These are phyloP conservation scores for Parnassius mnemosyne DNA, from an alignment of 2,888 invertebrate species.

Conservation along the genomic window DNA sequence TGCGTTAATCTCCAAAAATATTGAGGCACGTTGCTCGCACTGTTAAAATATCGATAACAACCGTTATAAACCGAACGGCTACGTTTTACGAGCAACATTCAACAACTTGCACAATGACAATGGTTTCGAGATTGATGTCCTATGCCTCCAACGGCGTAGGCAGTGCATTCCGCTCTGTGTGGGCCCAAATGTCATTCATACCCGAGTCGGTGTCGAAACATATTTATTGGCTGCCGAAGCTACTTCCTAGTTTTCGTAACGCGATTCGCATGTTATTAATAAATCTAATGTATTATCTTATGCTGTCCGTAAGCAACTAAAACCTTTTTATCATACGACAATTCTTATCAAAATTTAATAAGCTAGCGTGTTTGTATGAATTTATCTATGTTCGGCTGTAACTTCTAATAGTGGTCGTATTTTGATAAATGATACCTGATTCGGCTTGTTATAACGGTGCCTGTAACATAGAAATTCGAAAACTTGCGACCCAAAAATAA, in stretches of 20 bases:
- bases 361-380: not conserved
- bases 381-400: not conserved
- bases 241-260: constrained; percentile 36
- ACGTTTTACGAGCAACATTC: constrained; percentile 27
- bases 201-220: constrained; percentile 41
- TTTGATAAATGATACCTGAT: too few species aligned
- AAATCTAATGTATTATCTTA: not conserved
- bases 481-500: too few species aligned
- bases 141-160: constrained; percentile 54
- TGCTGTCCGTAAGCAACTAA: too few species aligned
- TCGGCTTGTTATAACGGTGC: too few species aligned
- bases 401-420: not conserved
- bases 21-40: constrained; percentile 14
- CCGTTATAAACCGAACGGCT: constrained; percentile 29
- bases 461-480: too few species aligned
- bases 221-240: constrained; percentile 39
- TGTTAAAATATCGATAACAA: constrained; percentile 30
- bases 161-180: constrained; percentile 59
- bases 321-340: too few species aligned
- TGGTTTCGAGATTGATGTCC: constrained; percentile 47
- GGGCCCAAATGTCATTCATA: constrained; percentile 54
- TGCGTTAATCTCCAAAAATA: constrained; percentile 2
- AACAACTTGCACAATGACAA: constrained; percentile 36
- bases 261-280: constrained; percentile 14
- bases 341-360: too few species aligned